phyloP scores from a whole-genome alignment of 2,888 invertebrate genomes.

The Zonitis immaculata region DNA sequence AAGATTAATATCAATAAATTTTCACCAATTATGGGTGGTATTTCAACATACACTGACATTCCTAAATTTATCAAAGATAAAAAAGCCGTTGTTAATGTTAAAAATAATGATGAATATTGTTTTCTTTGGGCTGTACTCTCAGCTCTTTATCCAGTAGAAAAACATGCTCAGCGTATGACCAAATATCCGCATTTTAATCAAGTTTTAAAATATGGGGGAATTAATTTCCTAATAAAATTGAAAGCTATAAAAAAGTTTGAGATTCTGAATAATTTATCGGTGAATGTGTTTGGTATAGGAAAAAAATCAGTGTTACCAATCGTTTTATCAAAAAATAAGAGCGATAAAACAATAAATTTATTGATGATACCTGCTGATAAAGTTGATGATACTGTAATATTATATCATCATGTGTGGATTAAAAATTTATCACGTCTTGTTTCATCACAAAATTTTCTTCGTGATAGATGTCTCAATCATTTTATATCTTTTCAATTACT shows the following conservation, averaged over 20 bases:
- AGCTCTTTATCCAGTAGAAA: constrained; percentile 22
- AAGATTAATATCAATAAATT: constrained; percentile 27
- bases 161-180: constrained; percentile 13
- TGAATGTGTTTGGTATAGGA: constrained; percentile 1
- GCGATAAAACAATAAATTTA: background rate
- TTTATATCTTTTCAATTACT: constrained; percentile 2
- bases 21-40: constrained; percentile 23
- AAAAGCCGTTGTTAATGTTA: constrained; percentile 15
- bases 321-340: constrained; percentile 11
- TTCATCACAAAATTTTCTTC: constrained; percentile 12
- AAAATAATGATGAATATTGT: constrained; percentile 25
- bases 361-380: background rate
- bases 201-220: constrained; percentile 26
- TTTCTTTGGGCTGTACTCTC: constrained; percentile 29
- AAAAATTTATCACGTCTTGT: constrained; percentile 20
- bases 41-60: constrained; percentile 26
- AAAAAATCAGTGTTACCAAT: background rate
- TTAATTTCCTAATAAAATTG: constrained; percentile 24
- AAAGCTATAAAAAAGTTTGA: constrained; percentile 12
- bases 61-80: constrained; percentile 22
- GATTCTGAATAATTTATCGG: constrained; percentile 6
- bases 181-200: constrained; percentile 25
- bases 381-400: background rate
- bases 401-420: constrained; percentile 23
- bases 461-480: constrained; percentile 22